These are phyloP conservation scores for Eueremaeus valkanovi DNA, from an alignment of 2,888 invertebrate species.

Conservation along the genomic window DNA sequence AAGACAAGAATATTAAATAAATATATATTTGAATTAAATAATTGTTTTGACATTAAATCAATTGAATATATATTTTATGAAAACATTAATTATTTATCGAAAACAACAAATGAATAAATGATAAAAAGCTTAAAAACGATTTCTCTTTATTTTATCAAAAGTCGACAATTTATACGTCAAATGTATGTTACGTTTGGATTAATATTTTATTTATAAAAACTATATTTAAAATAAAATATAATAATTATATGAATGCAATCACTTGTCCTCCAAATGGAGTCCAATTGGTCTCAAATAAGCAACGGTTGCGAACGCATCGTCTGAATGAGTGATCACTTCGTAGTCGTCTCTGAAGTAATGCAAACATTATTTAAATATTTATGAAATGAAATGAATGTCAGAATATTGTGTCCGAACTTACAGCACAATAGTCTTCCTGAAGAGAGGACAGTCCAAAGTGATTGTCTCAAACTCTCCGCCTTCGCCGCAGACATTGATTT, in stretches of 20 bases:
- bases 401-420: constrained; percentile 31
- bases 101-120: too few relatives aligned
- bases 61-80: too few relatives aligned
- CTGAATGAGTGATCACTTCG: constrained; percentile 80
- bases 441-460: constrained; percentile 93
- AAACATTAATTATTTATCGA: too few relatives aligned
- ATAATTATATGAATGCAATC: background rate
- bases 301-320: constrained; percentile 89
- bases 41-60: too few relatives aligned
- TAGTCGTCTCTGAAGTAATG: constrained; percentile 61
- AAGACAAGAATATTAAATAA: too few relatives aligned
- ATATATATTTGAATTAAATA: too few relatives aligned
- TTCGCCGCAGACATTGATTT: constrained; percentile 93
- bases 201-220: too few relatives aligned
- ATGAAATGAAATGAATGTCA: constrained; percentile 18
- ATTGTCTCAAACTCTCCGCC: constrained; percentile 99
- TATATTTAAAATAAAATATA: too few relatives aligned
- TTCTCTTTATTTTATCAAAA: too few relatives aligned
- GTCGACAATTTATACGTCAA: too few relatives aligned
- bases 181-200: too few relatives aligned
- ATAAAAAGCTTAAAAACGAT: too few relatives aligned
- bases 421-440: constrained; percentile 64
- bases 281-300: constrained; percentile 85
- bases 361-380: background rate
- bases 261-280: constrained; percentile 70